Evolutionary conservation across 2,888 invertebrate genomes (phyloP).

Genomic region (Dyspetes luteomarginatus): DNA sequence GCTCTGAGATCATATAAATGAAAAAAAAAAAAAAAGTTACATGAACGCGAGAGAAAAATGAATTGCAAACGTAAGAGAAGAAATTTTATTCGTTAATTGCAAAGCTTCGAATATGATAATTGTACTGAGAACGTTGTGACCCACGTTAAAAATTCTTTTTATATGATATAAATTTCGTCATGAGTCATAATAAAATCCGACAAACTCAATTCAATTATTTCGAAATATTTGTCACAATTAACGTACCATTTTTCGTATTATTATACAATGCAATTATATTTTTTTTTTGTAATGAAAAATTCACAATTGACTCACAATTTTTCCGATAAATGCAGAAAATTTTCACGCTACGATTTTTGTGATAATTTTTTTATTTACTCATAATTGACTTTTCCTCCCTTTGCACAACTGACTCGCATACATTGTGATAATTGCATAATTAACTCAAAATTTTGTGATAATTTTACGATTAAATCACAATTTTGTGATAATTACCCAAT

Average conservation of each 20-base stretch:
- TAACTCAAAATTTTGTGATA: slow-evolving; percentile 7
- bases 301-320: slow-evolving; percentile 9
- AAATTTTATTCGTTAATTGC: slow-evolving; percentile 47
- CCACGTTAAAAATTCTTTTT: not conserved
- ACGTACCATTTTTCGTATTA: too few relatives aligned
- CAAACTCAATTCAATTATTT: not conserved
- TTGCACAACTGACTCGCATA: too few relatives aligned
- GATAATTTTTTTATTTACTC: too few relatives aligned
- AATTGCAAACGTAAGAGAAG: slow-evolving; percentile 22
- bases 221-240: not conserved
- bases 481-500: not conserved
- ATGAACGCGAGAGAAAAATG: slow-evolving; percentile 29
- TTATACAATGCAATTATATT: too few relatives aligned
- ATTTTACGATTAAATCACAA: not conserved
- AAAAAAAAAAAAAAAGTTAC: slow-evolving; percentile 1
- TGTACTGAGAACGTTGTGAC: slow-evolving; percentile 47
- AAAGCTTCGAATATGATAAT: slow-evolving; percentile 3
- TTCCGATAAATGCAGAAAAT: too few relatives aligned
- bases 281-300: too few relatives aligned
- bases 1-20: slow-evolving; percentile 8
- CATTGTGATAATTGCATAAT: not conserved
- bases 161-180: not conserved
- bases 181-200: not conserved
- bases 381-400: too few relatives aligned
- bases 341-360: too few relatives aligned